These are phyloP conservation scores for Hydrozoanthus gracilis DNA, from an alignment of 92 coral and sea anemone genomes.

Conservation along the genomic window DNA sequence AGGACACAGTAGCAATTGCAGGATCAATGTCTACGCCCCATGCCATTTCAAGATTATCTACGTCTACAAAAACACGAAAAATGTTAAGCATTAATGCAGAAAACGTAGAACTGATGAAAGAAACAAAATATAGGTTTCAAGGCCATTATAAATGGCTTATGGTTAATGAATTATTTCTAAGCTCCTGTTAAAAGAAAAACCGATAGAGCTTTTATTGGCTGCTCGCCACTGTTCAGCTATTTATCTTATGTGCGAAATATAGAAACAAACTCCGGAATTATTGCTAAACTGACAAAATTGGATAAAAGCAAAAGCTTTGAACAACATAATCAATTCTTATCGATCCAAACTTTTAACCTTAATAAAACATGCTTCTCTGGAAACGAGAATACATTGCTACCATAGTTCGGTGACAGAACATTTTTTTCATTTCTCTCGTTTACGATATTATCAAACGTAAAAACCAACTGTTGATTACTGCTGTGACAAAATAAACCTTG, in stretches of 20 bases:
- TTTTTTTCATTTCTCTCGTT: neutral
- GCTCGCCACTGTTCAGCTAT: neutral
- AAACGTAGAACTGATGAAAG: too few species aligned
- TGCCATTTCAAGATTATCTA: constrained; percentile 87
- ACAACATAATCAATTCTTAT: neutral
- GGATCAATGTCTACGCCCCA: constrained; percentile 99
- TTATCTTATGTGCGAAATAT: neutral
- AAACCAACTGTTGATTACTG: too few species aligned
- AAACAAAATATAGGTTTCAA: too few species aligned
- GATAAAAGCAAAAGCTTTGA: neutral
- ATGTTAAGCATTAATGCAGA: neutral
- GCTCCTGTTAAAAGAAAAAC: too few species aligned
- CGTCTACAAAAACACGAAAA: constrained; percentile 55
- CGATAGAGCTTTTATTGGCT: neutral
- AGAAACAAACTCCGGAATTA: neutral
- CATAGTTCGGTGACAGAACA: neutral
- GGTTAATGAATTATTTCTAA: too few species aligned
- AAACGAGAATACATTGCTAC: neutral
- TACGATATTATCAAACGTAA: too few species aligned
- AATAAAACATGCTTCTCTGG: neutral
- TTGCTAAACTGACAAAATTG: neutral
- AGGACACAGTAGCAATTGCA: constrained; percentile 80
- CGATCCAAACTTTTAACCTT: neutral
- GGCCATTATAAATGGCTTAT: neutral
- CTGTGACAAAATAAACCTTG: too few species aligned